These are phyloP conservation scores for Acrocephalus kingi DNA, from an alignment of 2,113 vertebrate genomes.

Conservation along the genomic window DNA sequence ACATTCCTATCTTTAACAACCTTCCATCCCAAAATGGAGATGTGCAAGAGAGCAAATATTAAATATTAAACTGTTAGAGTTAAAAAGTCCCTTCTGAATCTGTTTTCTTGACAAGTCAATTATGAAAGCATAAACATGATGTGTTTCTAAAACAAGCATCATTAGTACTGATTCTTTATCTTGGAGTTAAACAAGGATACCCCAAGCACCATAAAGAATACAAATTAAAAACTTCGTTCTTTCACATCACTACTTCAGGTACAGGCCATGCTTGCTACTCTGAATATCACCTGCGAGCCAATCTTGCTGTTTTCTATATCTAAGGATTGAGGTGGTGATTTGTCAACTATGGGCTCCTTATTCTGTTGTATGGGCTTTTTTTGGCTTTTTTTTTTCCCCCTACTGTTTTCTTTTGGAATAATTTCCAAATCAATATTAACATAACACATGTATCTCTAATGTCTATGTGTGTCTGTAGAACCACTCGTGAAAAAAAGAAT, in stretches of 20 bases:
- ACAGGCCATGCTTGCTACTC: slow-evolving; percentile 6
- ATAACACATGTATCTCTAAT: not conserved
- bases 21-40: slow-evolving; percentile 25
- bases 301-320: not conserved
- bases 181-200: not conserved
- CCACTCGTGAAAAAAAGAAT: not conserved
- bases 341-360: not conserved
- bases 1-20: not conserved
- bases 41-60: not conserved
- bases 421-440: not conserved
- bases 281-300: not conserved
- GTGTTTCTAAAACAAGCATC: not conserved
- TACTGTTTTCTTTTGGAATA: not conserved
- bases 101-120: not conserved
- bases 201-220: not conserved
- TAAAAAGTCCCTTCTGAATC: not conserved
- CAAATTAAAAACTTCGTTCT: not conserved
- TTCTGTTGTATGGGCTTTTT: not conserved
- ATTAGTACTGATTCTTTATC: not conserved
- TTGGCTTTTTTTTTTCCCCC: not conserved
- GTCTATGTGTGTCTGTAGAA: not conserved
- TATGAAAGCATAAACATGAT: not conserved
- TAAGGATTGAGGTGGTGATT: not conserved
- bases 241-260: not conserved
- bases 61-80: not conserved